Evolutionary conservation across 2,888 invertebrate species (phyloP).

Genomic region (Cataglyphis albicans): DNA sequence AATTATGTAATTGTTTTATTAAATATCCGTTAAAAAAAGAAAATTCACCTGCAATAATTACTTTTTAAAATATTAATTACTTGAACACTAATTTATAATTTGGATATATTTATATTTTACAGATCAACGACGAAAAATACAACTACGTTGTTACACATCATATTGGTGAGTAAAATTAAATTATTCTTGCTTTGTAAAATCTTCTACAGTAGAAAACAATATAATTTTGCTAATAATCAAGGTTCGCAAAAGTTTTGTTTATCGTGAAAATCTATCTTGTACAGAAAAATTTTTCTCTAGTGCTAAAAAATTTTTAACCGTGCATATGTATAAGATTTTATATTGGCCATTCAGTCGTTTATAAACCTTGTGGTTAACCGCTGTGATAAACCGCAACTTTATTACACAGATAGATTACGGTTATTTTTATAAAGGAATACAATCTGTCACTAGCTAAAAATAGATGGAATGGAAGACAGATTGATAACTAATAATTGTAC

Average conservation of each 20-base stretch:
- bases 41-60: not conserved
- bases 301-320: not conserved
- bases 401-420: not conserved
- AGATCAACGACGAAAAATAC: not conserved
- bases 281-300: not conserved
- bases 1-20: not conserved
- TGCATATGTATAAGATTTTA: not conserved
- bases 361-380: too few species aligned
- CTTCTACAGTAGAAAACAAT: not conserved
- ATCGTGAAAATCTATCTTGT: not conserved
- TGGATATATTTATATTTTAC: slow-evolving; percentile 6
- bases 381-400: not conserved
- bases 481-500: slow-evolving; percentile 3
- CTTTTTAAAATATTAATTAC: not conserved
- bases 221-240: not conserved
- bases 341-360: not conserved
- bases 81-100: slow-evolving; percentile 6
- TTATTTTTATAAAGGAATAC: not conserved
- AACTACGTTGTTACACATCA: not conserved
- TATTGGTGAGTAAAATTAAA: slow-evolving; percentile 1
- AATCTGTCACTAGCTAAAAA: not conserved
- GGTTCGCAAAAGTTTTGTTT: not conserved
- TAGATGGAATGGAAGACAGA: not conserved
- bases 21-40: not conserved
- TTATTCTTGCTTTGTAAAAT: not conserved